A percentile compares a stretch with the other conserved stretches of the same genome.
phyloP scores from a whole-genome alignment of 2,113 vertebrate genomes.

The Scortum barcoo region DNA sequence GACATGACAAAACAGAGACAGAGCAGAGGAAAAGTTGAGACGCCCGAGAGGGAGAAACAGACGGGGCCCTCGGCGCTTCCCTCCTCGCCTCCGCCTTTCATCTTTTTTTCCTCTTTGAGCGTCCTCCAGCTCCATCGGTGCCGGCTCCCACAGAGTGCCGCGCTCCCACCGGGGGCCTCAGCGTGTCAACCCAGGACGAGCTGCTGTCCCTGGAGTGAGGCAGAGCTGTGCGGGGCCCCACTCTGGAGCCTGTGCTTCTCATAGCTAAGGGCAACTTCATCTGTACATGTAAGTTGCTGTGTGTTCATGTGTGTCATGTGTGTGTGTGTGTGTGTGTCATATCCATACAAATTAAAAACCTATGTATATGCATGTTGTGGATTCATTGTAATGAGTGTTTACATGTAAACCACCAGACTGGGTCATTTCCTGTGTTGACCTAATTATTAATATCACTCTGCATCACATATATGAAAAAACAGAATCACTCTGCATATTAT shows the following conservation, averaged over 20 bases:
- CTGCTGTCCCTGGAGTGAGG: conserved; percentile 34
- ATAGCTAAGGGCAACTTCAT: conserved; percentile 6
- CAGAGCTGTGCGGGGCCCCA: conserved; percentile 1
- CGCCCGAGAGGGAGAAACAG: conserved; percentile 16
- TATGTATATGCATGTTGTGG: conserved; percentile 2
- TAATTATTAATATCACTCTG: not conserved
- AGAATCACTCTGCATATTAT: not conserved
- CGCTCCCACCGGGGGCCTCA: conserved; percentile 44
- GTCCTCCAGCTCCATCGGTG: conserved; percentile 60
- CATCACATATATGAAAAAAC: not conserved
- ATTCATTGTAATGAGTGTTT: conserved; percentile 1
- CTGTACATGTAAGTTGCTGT: not conserved
- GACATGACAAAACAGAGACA: conserved; percentile 34
- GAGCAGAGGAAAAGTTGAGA: conserved; percentile 25
- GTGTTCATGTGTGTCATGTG: not conserved
- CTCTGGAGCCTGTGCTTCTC: conserved; percentile 16
- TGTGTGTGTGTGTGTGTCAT: not conserved
- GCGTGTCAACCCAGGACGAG: conserved; percentile 63
- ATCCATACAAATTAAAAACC: not conserved
- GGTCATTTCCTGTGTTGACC: not conserved
- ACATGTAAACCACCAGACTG: not conserved
- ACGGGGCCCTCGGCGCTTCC: conserved; percentile 49
- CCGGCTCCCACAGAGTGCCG: conserved; percentile 37
- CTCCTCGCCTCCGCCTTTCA: conserved; percentile 59
- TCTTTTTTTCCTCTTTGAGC: conserved; percentile 66